A percentile compares a stretch with the other conserved stretches of the same genome.
These are phyloP conservation scores for Rallus crepitans DNA, from an alignment of 2,797 vertebrate genomes.

Conservation along the genomic window DNA sequence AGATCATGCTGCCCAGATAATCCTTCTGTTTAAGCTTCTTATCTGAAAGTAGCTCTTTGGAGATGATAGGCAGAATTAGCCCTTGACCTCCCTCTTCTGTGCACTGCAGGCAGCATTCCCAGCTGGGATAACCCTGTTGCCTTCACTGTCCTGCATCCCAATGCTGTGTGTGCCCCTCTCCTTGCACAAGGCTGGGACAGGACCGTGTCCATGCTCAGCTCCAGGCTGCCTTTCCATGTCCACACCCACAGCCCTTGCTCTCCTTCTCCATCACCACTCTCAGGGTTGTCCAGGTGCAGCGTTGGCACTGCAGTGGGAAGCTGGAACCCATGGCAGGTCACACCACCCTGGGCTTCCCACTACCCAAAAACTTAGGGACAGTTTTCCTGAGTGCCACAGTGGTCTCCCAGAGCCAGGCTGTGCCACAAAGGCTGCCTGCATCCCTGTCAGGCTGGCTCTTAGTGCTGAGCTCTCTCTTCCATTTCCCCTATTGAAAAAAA, in stretches of 20 bases:
- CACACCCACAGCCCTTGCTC: no score
- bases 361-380: not conserved
- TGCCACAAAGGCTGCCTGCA: not conserved
- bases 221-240: not conserved
- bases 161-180: not conserved
- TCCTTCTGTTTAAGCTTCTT: constrained; percentile 22
- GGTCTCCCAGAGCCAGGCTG: not conserved
- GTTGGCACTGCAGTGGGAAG: not conserved
- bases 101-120: not conserved
- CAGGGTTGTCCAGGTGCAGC: not conserved
- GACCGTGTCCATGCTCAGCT: accelerated
- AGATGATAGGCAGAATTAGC: not conserved
- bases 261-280: not conserved
- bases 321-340: accelerated
- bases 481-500: not conserved
- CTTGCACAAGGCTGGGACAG: not conserved
- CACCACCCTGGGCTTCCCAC: not conserved
- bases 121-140: not conserved
- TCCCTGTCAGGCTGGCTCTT: not conserved
- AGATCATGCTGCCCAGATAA: not conserved
- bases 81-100: not conserved
- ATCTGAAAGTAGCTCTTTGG: not conserved
- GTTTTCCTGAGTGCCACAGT: accelerated
- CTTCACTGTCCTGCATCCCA: not conserved
- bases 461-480: not conserved